Conservation (phyloP, 2,113 vertebrate genomes). For the Emydocephalus ijimae region DNA sequence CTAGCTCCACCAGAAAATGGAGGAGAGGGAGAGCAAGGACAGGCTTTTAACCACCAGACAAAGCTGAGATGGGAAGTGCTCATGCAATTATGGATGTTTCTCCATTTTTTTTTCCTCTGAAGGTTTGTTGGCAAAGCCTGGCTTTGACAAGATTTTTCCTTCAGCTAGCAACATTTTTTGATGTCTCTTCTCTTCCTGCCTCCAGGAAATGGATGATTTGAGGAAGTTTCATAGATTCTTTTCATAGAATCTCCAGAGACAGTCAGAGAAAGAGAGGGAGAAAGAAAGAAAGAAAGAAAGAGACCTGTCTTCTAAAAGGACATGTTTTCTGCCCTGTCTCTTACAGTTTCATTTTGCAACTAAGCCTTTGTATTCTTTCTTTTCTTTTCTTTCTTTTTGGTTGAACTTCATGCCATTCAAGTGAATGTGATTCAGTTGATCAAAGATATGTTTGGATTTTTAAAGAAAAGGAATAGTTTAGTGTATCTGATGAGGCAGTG, state of each 20-base stretch:
- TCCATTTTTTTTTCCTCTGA: constrained; percentile 68
- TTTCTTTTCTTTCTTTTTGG: constrained; percentile 37
- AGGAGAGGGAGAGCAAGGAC: constrained; percentile 79
- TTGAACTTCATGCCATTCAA: constrained; percentile 66
- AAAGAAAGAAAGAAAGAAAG: neutral
- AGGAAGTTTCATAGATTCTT: constrained; percentile 71
- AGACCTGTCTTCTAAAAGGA: constrained; percentile 59
- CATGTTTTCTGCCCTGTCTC: constrained; percentile 52
- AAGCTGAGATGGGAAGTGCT: constrained; percentile 80
- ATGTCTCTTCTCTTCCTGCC: constrained; percentile 68
- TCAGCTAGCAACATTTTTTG: constrained; percentile 60
- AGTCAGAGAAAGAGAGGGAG: constrained; percentile 3
- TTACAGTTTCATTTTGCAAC: constrained; percentile 64
- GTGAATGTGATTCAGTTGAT: constrained; percentile 62
- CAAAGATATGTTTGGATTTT: constrained; percentile 47
- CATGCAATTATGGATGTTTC: constrained; percentile 71
- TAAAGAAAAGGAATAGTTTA: constrained; percentile 53
- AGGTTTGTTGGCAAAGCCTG: constrained; percentile 71
- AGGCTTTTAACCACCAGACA: constrained; percentile 72
- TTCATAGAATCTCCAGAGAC: constrained; percentile 54
- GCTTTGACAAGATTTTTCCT: constrained; percentile 59
- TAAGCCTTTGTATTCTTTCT: constrained; percentile 53
- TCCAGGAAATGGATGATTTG: constrained; percentile 72
- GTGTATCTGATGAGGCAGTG: constrained; percentile 54
- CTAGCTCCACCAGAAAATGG: constrained; percentile 98